These are phyloP conservation scores for Meloidogyne exigua DNA, from an alignment of 1,140 invertebrate species.

Conservation along the genomic window DNA sequence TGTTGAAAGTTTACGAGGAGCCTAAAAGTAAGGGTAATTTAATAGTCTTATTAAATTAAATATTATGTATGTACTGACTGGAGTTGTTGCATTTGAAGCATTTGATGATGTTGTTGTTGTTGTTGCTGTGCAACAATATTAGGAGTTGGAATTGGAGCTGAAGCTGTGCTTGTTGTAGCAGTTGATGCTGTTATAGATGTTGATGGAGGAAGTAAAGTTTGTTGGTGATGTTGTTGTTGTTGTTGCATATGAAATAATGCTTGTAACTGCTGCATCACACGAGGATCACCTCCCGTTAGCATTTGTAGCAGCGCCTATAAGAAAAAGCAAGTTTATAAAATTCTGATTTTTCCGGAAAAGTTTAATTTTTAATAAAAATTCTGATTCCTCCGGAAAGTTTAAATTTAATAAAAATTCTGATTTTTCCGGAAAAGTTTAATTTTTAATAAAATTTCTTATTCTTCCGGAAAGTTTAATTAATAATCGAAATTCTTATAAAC, in stretches of 20 bases:
- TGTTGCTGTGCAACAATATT: conserved; percentile 7
- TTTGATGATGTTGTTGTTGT: conserved; percentile 23
- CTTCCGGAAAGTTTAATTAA: too few relatives aligned
- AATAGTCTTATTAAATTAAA: too few relatives aligned
- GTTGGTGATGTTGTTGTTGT: background rate
- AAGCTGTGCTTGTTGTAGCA: background rate
- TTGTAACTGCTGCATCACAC: conserved; percentile 1
- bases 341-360: background rate
- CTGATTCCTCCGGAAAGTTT: background rate
- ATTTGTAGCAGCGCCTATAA: background rate
- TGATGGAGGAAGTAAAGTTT: background rate
- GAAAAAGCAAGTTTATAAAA: background rate
- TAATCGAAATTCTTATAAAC: background rate
- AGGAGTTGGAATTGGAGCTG: conserved; percentile 11
- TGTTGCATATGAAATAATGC: conserved; percentile 9
- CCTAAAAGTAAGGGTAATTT: background rate
- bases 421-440: too few relatives aligned
- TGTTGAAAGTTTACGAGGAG: conserved; percentile 21
- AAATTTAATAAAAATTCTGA: too few relatives aligned
- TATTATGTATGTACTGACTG: background rate
- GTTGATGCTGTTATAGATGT: background rate
- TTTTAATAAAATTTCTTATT: too few relatives aligned
- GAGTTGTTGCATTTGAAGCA: conserved; percentile 26
- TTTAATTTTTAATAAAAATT: background rate
- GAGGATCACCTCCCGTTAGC: background rate